Evolutionary conservation across 2,888 invertebrate genomes (phyloP).

Genomic region (Limnephilus auricula): DNA sequence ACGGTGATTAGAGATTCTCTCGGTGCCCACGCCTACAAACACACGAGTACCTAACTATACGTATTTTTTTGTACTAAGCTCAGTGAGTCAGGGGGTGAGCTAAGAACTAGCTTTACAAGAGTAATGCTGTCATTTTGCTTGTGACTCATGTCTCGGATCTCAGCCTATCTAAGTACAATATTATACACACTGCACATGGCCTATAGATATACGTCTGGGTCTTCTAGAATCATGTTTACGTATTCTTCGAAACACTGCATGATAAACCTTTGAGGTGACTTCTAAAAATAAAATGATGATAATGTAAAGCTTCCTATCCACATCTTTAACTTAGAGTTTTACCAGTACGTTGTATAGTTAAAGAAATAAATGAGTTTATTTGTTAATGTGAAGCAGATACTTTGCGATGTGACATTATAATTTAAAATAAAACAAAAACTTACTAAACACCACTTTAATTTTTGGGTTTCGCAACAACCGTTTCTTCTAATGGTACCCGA

Average conservation of each 20-base stretch:
- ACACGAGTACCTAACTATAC: neutral
- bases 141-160: neutral
- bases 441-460: no score
- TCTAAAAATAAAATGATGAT: neutral
- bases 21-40: neutral
- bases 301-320: neutral
- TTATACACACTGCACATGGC: neutral
- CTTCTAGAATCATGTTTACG: neutral
- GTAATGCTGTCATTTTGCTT: slow-evolving; percentile 2
- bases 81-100: neutral
- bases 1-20: neutral
- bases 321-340: no score
- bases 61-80: neutral
- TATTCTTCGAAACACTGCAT: neutral
- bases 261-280: neutral
- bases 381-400: no score
- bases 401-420: no score
- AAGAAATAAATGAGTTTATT: no score
- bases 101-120: neutral
- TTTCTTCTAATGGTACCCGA: no score
- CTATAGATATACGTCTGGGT: neutral
- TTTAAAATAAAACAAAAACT: no score
- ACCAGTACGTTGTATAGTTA: no score
- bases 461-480: no score
- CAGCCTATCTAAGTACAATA: neutral